phyloP scores from a whole-genome alignment of 1,140 invertebrate genomes.

The Lordiphosa collinella region DNA sequence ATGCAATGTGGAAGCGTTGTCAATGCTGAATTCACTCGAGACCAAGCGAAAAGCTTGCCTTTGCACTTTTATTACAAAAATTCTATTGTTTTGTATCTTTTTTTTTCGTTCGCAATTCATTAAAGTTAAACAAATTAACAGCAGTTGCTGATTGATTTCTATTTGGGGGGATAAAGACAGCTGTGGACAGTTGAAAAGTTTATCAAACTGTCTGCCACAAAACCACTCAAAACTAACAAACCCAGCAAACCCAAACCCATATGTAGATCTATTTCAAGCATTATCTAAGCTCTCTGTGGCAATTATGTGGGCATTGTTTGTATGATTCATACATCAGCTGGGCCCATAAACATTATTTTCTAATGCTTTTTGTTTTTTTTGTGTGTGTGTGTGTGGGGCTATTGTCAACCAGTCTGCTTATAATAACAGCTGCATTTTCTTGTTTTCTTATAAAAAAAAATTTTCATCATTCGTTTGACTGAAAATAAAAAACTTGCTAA shows the following conservation, averaged over 20 bases:
- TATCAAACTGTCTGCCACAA: slow-evolving; percentile 34
- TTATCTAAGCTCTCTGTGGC: slow-evolving; percentile 44
- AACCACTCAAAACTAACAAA: slow-evolving; percentile 34
- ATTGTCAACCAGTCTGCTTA: too few species aligned
- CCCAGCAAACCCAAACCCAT: slow-evolving; percentile 15
- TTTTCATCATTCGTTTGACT: too few species aligned
- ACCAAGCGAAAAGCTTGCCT: slow-evolving; percentile 1
- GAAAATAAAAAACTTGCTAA: too few species aligned
- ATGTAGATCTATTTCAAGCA: slow-evolving; percentile 25
- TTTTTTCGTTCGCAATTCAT: slow-evolving; percentile 32
- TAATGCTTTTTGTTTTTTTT: too few species aligned
- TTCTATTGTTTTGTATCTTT: not conserved
- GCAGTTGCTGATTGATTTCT: slow-evolving; percentile 60
- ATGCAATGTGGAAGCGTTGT: slow-evolving; percentile 59
- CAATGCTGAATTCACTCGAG: slow-evolving; percentile 18
- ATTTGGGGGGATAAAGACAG: slow-evolving; percentile 10
- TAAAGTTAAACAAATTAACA: slow-evolving; percentile 22
- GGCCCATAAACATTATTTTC: too few species aligned
- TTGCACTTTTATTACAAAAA: slow-evolving; percentile 56
- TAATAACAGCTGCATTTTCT: too few species aligned
- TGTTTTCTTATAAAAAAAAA: too few species aligned
- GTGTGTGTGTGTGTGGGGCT: too few species aligned
- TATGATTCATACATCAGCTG: too few species aligned
- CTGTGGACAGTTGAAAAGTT: slow-evolving; percentile 34
- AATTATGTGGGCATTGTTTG: slow-evolving; percentile 51